Evolutionary conservation across 1,140 invertebrate species (phyloP).

Genomic region (Drosophila navojoa): DNA sequence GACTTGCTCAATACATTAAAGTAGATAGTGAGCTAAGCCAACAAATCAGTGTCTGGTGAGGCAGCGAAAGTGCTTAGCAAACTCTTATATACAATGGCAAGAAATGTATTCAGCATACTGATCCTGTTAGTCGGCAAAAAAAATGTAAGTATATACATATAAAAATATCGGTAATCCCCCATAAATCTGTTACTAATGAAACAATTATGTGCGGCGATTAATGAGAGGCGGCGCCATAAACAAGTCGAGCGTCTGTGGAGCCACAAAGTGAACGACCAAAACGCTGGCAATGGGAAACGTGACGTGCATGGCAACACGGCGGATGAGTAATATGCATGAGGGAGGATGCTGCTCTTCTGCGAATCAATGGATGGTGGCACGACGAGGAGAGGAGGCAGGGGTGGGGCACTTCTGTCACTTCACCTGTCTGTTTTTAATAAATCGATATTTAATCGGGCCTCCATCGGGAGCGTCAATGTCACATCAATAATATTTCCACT

Average conservation of each 20-base stretch:
- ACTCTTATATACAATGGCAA: conserved; percentile 34
- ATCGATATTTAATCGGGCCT: conserved; percentile 59
- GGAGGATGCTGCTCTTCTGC: conserved; percentile 4
- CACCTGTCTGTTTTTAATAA: conserved; percentile 58
- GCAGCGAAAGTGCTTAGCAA: conserved; percentile 57
- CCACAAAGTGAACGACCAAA: conserved; percentile 1
- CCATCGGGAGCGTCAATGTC: conserved; percentile 42
- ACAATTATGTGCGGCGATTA: conserved; percentile 77
- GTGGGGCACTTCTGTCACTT: not conserved
- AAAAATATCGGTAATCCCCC: conserved; percentile 50
- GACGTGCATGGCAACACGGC: conserved; percentile 67
- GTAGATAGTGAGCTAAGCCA: not conserved
- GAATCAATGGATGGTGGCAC: not conserved
- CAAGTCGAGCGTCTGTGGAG: conserved; percentile 48
- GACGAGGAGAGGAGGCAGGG: not conserved
- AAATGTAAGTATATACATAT: not conserved
- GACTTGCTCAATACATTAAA: conserved; percentile 17
- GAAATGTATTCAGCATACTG: conserved; percentile 46
- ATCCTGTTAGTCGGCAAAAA: conserved; percentile 10
- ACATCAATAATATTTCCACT: conserved; percentile 47
- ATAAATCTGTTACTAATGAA: conserved; percentile 80
- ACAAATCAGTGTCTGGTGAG: conserved; percentile 19
- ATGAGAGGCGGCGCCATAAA: conserved; percentile 58
- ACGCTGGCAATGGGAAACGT: conserved; percentile 48
- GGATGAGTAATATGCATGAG: conserved; percentile 67